phyloP scores from a whole-genome alignment of 2,888 invertebrate species.

The Rhagonycha lutea region DNA sequence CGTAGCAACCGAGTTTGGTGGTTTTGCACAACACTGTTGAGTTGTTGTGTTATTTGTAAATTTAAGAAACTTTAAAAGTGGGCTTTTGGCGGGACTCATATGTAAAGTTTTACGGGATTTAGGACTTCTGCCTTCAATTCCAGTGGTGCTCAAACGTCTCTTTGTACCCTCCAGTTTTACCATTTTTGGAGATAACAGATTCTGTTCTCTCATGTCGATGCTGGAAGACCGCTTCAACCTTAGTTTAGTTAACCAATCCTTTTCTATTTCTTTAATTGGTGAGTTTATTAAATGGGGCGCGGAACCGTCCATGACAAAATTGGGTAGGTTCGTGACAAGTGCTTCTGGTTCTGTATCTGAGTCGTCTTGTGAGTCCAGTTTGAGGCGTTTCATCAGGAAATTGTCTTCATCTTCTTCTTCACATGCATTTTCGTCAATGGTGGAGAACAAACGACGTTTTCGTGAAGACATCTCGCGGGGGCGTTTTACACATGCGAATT shows the following conservation, averaged over 20 bases:
- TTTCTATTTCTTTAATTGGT: slow-evolving; percentile 67
- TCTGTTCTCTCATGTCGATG: slow-evolving; percentile 42
- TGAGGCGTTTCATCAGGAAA: neutral
- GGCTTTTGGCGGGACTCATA: slow-evolving; percentile 30
- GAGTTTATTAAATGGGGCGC: slow-evolving; percentile 78
- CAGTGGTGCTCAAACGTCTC: slow-evolving; percentile 5
- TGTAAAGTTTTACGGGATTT: neutral
- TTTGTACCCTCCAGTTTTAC: slow-evolving; percentile 35
- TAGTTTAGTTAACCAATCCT: slow-evolving; percentile 75
- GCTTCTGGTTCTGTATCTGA: neutral
- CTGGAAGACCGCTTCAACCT: slow-evolving; percentile 58
- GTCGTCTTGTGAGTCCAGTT: neutral
- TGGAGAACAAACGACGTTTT: neutral
- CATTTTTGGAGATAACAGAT: slow-evolving; percentile 43
- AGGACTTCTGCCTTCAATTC: neutral
- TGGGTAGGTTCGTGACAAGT: slow-evolving; percentile 67
- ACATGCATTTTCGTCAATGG: neutral
- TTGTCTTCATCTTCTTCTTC: neutral
- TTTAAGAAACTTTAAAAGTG: slow-evolving; percentile 37
- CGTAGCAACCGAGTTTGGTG: slow-evolving; percentile 16
- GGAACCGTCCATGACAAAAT: slow-evolving; percentile 75
- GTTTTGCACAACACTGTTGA: slow-evolving; percentile 16
- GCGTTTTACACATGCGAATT: neutral
- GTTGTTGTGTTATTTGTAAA: slow-evolving; percentile 34
- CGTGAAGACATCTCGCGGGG: neutral